Base-by-base conservation (phyloP, 2,888 invertebrate genomes). In the Stenodera caucasica region DNA sequence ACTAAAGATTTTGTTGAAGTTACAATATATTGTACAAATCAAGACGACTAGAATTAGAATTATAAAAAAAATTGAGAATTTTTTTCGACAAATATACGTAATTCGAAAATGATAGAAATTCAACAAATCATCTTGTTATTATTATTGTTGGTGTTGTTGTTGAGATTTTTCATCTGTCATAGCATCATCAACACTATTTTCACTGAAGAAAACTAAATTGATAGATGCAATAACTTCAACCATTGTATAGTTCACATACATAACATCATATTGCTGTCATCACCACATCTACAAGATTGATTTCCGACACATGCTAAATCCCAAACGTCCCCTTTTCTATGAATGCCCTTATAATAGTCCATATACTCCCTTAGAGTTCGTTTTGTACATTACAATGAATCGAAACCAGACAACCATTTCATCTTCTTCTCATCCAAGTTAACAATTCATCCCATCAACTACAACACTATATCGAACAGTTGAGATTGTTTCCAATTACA, bases 211-310 rank as follows among this genome's bases (percentile, higher is more conserved):
- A 45, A 53, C 45, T 53, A 52, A 52, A 53, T 53, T 61, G 61
- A 67, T 64, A 63, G 65, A 60, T 65, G 65, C 65, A 65, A 67
- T 67, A 63, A 63, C 59, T 67, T 58, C 53, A 61, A 63, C 62
- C 66, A 70, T 72, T 72, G 71, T 71, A 68, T 71, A 67, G 69
- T 64, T 66, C 68, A 66, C 45, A 21, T 23, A 45, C 21, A 45
- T 45, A 45, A 65, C 68, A 64, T 63, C 65, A 68, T 69, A 70
- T 72, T 64, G 68, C 72, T 73, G 74, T 74, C 70, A 70, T 65
- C 64, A 64, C 64, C 74, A 73, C 72, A 71, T 70, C 67, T 65
- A 62, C 64, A 67, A 70, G 72, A 74, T 74, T 72, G 72, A 72
- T 74, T 72, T 71, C 67, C 68, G 71, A 72, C 73, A 72, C 72